Percentiles rank a stretch among this genome's conserved stretches.
phyloP scores from a whole-genome alignment of 2,797 vertebrate species.

The Phrynocephalus forsythii region DNA sequence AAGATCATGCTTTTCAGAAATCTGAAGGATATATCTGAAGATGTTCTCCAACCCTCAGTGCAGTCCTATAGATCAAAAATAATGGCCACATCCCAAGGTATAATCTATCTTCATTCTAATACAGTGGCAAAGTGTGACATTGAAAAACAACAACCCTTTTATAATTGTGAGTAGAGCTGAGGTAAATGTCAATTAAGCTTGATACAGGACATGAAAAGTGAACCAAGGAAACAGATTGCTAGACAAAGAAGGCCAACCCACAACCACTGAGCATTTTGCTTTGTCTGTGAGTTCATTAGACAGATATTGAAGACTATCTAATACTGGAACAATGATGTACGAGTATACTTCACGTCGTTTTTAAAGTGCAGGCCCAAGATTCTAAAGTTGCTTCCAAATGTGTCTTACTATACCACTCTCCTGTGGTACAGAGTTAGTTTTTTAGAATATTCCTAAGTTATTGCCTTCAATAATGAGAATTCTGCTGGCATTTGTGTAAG shows the following conservation, averaged over 20 bases:
- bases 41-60: background rate
- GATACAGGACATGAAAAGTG: background rate
- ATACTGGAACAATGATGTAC: background rate
- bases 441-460: no score
- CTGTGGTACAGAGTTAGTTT: background rate
- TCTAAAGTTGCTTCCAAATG: background rate
- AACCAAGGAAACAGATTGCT: background rate
- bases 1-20: background rate
- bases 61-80: background rate
- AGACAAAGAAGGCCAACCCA: background rate
- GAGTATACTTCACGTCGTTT: background rate
- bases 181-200: slow-evolving; percentile 8
- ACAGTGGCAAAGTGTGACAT: background rate
- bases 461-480: no score
- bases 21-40: background rate
- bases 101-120: background rate
- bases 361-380: background rate
- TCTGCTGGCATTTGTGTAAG: no score
- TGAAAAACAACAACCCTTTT: background rate
- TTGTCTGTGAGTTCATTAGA: background rate
- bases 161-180: background rate
- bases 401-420: background rate
- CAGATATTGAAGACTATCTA: background rate
- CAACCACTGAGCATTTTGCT: background rate
- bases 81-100: slow-evolving; percentile 5